Conservation (phyloP, 1,140 invertebrate species). For the Apis cerana region DNA sequence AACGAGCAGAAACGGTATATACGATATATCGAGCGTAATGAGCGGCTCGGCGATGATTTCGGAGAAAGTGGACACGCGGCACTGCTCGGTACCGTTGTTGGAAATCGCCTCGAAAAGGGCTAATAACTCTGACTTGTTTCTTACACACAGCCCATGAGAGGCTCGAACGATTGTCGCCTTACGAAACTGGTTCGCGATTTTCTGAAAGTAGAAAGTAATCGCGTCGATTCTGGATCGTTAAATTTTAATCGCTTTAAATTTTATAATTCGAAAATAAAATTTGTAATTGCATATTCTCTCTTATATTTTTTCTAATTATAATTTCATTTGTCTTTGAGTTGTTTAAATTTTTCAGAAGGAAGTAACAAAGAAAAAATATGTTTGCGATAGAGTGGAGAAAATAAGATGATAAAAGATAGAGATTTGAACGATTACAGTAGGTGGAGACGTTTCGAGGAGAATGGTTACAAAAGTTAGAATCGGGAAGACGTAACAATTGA, state of each 20-base stretch:
- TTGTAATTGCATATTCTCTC: too few species aligned
- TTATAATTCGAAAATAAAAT: too few species aligned
- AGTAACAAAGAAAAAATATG: neutral
- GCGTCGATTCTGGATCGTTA: neutral
- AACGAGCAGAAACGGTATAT: slow-evolving; percentile 20
- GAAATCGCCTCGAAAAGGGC: slow-evolving; percentile 29
- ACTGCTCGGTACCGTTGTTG: neutral
- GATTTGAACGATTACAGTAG: neutral
- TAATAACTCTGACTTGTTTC: slow-evolving; percentile 24
- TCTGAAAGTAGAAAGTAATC: slow-evolving; percentile 30
- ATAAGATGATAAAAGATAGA: neutral
- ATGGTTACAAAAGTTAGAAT: neutral
- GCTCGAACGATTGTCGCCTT: neutral
- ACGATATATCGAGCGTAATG: slow-evolving; percentile 7
- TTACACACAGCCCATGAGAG: neutral
- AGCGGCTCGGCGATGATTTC: slow-evolving; percentile 10
- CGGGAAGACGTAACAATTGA: neutral
- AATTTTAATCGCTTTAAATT: too few species aligned
- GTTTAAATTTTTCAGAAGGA: too few species aligned
- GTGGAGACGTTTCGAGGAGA: neutral
- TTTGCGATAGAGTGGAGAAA: neutral
- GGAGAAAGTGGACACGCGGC: slow-evolving; percentile 24
- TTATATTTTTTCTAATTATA: too few species aligned
- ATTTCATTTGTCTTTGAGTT: too few species aligned
- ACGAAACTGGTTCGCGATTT: slow-evolving; percentile 23